Conservation (phyloP, 2,888 invertebrate species). For the Steinernema hermaphroditum region DNA sequence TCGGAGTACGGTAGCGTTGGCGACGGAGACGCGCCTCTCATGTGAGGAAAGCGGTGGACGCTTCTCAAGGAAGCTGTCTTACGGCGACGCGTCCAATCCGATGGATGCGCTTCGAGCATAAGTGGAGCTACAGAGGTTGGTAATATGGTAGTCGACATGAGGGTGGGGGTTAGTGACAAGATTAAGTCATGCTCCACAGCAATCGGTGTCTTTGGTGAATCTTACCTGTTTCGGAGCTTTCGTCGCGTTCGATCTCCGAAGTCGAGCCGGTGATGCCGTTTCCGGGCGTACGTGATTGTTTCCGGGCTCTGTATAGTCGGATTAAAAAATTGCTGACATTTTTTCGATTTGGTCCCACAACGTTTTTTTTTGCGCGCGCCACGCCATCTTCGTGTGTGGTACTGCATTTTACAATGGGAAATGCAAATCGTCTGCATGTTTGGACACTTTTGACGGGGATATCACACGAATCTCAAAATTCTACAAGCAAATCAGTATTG, state of each 20-base stretch:
- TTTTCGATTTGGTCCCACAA: no score
- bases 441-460: no score
- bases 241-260: conserved; percentile 40
- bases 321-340: no score
- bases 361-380: no score
- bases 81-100: conserved; percentile 46
- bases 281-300: conserved; percentile 52
- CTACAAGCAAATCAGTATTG: no score
- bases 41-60: conserved; percentile 13
- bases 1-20: conserved; percentile 16
- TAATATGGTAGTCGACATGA: conserved; percentile 1
- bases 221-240: conserved; percentile 47
- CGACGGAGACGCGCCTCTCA: conserved; percentile 1
- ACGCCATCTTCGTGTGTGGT: no score
- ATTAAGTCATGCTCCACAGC: conserved; percentile 7
- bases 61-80: conserved; percentile 48
- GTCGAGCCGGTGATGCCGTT: conserved; percentile 31
- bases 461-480: no score
- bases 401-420: no score
- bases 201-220: conserved; percentile 1
- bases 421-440: no score
- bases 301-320: conserved; percentile 48
- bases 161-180: conserved; percentile 10
- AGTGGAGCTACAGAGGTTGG: conserved; percentile 38
- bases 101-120: conserved; percentile 35